Percentiles rank a stretch among this genome's conserved stretches.
phyloP scores from a whole-genome alignment of 1,140 invertebrate species.

The Drosophila pruinosa region DNA sequence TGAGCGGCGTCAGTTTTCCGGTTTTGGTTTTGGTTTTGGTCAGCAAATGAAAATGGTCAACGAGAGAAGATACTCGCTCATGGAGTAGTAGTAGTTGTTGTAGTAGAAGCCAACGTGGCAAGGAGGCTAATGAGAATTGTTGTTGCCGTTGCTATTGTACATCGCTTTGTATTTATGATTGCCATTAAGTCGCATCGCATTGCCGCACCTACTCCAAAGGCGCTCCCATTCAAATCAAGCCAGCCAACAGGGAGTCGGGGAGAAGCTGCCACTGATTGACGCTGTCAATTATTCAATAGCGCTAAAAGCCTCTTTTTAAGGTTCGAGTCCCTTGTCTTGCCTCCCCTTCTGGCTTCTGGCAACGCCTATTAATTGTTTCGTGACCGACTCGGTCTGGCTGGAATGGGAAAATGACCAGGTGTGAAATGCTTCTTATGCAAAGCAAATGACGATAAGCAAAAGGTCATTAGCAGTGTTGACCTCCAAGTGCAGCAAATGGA shows the following conservation, averaged over 20 bases:
- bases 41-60: constrained; percentile 3
- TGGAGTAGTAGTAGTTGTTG: background rate
- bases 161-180: constrained; percentile 20
- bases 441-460: background rate
- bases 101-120: constrained; percentile 9
- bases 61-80: background rate
- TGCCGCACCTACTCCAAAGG: constrained; percentile 6
- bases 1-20: constrained; percentile 34
- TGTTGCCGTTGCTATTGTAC: background rate
- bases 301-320: constrained; percentile 15
- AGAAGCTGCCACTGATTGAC: constrained; percentile 23
- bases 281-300: constrained; percentile 37
- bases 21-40: constrained; percentile 25
- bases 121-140: constrained; percentile 23
- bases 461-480: constrained; percentile 1
- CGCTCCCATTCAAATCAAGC: background rate
- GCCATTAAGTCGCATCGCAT: constrained; percentile 14
- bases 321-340: background rate
- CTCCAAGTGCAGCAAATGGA: background rate
- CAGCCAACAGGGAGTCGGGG: background rate
- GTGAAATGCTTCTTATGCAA: constrained; percentile 1
- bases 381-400: background rate
- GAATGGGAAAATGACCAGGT: constrained; percentile 10
- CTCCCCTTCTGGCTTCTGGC: background rate
- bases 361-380: constrained; percentile 5